Evolutionary conservation across 53 echinoderm and acorn worm genomes (phyloP).

Genomic region (Antedon mediterranea): DNA sequence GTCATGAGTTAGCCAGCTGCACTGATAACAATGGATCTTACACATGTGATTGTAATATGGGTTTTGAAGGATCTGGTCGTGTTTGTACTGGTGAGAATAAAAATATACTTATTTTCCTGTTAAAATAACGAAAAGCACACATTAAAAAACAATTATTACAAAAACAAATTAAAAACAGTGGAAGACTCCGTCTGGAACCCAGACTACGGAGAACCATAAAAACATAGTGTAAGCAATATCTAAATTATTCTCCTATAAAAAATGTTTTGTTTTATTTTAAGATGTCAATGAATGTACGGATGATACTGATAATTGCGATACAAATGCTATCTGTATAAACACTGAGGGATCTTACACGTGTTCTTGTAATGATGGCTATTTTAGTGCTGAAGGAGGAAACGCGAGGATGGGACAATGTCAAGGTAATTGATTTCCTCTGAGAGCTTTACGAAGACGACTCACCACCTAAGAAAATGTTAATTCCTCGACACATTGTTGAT

Average conservation of each 20-base stretch:
- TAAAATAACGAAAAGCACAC: too few relatives aligned
- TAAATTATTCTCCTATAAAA: too few relatives aligned
- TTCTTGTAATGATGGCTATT: background rate
- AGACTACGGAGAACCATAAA: too few relatives aligned
- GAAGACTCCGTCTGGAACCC: too few relatives aligned
- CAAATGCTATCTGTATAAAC: background rate
- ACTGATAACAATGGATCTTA: constrained; percentile 20
- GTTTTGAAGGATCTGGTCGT: constrained; percentile 10
- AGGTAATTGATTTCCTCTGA: background rate
- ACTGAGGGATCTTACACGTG: background rate
- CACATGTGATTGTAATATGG: constrained; percentile 10
- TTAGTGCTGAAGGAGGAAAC: background rate
- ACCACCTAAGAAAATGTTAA: too few relatives aligned
- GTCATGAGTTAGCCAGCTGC: constrained; percentile 7
- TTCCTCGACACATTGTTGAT: too few relatives aligned
- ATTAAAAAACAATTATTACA: too few relatives aligned
- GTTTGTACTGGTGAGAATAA: constrained; percentile 14
- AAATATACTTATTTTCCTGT: too few relatives aligned
- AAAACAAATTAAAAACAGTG: too few relatives aligned
- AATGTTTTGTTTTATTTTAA: background rate
- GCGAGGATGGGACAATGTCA: background rate
- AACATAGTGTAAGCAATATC: too few relatives aligned
- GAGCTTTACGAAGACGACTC: background rate
- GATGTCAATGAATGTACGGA: background rate
- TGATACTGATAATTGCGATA: background rate